These are phyloP conservation scores for Monopterus albus DNA, from an alignment of 2,113 vertebrate species.

Conservation along the genomic window DNA sequence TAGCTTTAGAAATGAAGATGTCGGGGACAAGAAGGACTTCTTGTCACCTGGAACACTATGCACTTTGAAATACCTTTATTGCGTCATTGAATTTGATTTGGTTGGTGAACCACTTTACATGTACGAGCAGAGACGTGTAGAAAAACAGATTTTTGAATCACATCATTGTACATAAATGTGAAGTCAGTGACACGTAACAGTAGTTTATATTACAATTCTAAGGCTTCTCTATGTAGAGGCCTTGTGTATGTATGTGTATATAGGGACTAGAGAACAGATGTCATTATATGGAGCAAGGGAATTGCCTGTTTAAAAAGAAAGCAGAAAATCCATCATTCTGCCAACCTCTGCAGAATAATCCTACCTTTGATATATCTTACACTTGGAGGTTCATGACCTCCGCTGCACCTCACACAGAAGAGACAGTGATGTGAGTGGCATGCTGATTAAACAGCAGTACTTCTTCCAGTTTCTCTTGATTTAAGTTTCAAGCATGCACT, in stretches of 20 bases:
- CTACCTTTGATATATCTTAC: background rate
- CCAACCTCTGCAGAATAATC: background rate
- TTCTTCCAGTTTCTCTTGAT: too few species aligned
- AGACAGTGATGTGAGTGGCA: background rate
- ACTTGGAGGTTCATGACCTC: background rate
- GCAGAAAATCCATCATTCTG: background rate
- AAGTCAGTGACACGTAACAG: background rate
- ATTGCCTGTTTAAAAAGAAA: background rate
- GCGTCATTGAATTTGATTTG: background rate
- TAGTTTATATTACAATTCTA: background rate
- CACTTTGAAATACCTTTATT: background rate
- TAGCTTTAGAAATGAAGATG: background rate
- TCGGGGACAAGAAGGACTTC: background rate
- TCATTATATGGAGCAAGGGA: background rate
- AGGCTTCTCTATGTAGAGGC: background rate
- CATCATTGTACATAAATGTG: too few species aligned
- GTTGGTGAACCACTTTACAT: background rate
- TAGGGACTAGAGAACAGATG: background rate
- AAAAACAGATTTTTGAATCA: too few species aligned
- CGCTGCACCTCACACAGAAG: background rate
- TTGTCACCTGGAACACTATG: background rate
- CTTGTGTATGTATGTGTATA: background rate
- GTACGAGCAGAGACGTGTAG: too few species aligned
- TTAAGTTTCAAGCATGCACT: too few species aligned
- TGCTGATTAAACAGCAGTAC: too few species aligned